Conservation (phyloP, 2,888 invertebrate species). For the Acrobasis suavella region DNA sequence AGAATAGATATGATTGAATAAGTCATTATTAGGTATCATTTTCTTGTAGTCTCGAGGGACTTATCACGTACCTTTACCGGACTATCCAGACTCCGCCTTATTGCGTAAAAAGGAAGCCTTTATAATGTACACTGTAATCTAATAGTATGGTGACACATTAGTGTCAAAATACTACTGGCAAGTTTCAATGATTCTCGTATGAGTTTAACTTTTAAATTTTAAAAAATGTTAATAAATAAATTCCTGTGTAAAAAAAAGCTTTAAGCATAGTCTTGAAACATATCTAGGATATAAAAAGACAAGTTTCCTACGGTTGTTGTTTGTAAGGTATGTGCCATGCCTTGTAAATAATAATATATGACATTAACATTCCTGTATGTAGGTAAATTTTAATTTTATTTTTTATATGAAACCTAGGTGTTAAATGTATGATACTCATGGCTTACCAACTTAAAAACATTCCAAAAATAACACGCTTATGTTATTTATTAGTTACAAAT, state of each 20-base stretch:
- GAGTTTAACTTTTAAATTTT: conserved; percentile 11
- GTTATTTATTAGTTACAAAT: conserved; percentile 38
- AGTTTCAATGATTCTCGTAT: too few relatives aligned
- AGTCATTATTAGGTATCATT: too few relatives aligned
- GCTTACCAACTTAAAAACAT: conserved; percentile 45
- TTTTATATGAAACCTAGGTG: conserved; percentile 26
- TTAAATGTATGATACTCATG: conserved; percentile 44
- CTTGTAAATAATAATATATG: conserved; percentile 45
- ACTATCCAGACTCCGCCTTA: too few relatives aligned
- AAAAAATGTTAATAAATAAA: conserved; percentile 23
- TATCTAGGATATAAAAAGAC: conserved; percentile 49
- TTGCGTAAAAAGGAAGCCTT: too few relatives aligned
- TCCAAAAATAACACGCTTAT: conserved; percentile 51
- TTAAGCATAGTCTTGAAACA: conserved; percentile 61
- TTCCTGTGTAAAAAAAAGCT: conserved; percentile 54
- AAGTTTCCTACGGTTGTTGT: conserved; percentile 36
- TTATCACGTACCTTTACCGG: too few relatives aligned
- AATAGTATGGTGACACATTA: too few relatives aligned
- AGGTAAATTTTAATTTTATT: conserved; percentile 36
- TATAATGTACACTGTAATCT: too few relatives aligned
- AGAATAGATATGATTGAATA: too few relatives aligned
- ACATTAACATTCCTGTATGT: conserved; percentile 40
- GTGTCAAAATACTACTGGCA: too few relatives aligned
- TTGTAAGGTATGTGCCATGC: conserved; percentile 52
- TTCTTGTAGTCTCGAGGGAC: too few relatives aligned